Base-by-base conservation (phyloP, 2,113 vertebrate genomes). In the Dascyllus trimaculatus region DNA sequence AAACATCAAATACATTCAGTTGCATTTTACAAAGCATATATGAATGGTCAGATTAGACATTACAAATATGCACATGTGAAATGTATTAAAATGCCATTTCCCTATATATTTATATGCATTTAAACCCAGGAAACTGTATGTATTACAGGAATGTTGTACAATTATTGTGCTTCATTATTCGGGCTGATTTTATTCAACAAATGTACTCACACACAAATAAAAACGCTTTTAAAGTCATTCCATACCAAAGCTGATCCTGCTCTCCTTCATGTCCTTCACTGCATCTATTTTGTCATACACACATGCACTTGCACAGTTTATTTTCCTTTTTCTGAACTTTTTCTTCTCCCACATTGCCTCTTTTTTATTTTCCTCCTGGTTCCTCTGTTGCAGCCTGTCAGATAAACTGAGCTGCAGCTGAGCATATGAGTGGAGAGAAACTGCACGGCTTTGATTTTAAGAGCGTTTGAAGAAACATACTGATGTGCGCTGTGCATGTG, bases 251-350 rank as follows among this genome's bases (percentile, higher is more conserved):
- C 72, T 45, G 62, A 76, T 69, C 68, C 70, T 71, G 53, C 80
- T 56, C 49, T 81, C 53, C 67, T 67, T 80, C 67, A 82, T 81
- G 57, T 83, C 65, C 40, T 65, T 61, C 51, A 21, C 48, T 64
- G 6, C 21, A 59, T 72, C 38, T 18, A 69, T 18, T 70, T 70
- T 71, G 45, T 72, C 70, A 76, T 10, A 69, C 78, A 74, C 54
- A 58, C 65, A 69, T 4, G 3, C 25, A 49, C 53, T 61, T 43
- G 22, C 69, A 35, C 14, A 25, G 48, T 24, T 48, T 15, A 11
- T 35, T 82, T 11, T 22, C 38, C 24, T 26, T 40, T 53, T 21
- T 71, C 26, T 49, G 4, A 61, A 52, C 45, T 52, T 62, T 65
- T 45, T 46, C 25, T 46, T 38, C 2, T 19, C 11, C 2, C 54